Conservation (phyloP, 2,888 invertebrate species). For the Mesopsocus fuscifrons region DNA sequence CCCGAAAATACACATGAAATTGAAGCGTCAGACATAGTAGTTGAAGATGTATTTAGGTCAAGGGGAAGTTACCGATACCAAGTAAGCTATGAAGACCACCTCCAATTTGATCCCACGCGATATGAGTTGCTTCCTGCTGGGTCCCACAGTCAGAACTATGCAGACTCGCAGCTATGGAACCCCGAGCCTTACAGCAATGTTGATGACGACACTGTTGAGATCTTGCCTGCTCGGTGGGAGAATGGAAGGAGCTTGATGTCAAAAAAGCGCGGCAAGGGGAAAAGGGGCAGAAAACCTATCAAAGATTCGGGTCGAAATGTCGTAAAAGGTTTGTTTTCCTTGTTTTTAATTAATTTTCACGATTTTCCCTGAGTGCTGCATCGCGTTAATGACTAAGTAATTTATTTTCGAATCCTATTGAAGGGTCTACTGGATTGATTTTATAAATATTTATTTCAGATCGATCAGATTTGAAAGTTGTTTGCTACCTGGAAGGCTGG, state of each 20-base stretch:
- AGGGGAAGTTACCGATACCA: not conserved
- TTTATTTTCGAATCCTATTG: too few relatives aligned
- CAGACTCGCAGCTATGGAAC: too few relatives aligned
- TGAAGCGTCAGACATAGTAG: constrained; percentile 1
- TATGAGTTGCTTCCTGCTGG: not conserved
- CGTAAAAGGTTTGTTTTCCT: not conserved
- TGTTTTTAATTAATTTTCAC: too few relatives aligned
- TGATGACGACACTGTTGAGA: constrained; percentile 7
- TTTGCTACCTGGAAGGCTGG: constrained; percentile 50
- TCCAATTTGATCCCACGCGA: constrained; percentile 1
- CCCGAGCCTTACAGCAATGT: not conserved
- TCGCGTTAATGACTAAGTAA: too few relatives aligned
- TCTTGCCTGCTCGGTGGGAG: not conserved
- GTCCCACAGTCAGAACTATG: not conserved
- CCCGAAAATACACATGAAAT: constrained; percentile 16
- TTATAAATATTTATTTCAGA: too few relatives aligned
- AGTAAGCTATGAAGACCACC: not conserved
- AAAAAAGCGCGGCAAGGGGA: not conserved
- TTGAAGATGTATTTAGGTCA: not conserved
- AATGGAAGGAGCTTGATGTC: not conserved
- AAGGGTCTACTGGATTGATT: too few relatives aligned
- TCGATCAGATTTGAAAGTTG: constrained; percentile 22
- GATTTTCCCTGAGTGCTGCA: too few relatives aligned
- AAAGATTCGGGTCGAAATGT: not conserved
- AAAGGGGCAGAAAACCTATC: not conserved